A percentile compares a stretch with the other conserved stretches of the same genome.
Evolutionary conservation across 2,113 vertebrate genomes (phyloP).

Genomic region (Lethenteron reissneri): DNA sequence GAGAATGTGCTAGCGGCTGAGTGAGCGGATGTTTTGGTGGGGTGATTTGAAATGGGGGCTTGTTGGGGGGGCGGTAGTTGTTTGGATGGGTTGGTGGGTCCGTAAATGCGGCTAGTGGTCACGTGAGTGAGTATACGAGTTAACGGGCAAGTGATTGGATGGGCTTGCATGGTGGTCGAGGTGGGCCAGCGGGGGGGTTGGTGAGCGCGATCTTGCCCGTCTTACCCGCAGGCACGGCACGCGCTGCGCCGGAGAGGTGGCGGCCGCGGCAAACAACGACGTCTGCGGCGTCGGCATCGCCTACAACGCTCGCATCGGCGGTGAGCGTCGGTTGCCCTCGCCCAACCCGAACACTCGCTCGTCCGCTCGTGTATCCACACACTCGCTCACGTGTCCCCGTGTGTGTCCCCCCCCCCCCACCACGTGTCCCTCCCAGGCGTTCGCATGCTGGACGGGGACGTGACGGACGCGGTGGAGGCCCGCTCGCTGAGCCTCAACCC

Average conservation of each 20-base stretch:
- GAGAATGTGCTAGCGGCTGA: too few relatives aligned
- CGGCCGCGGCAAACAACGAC: slow-evolving; percentile 59
- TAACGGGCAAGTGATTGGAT: too few relatives aligned
- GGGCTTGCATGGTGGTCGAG: too few relatives aligned
- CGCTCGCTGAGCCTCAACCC: slow-evolving; percentile 72
- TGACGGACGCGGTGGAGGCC: slow-evolving; percentile 84
- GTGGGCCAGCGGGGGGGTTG: too few relatives aligned
- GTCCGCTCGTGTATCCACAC: neutral
- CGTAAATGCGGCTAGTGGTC: too few relatives aligned
- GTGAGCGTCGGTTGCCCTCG: slow-evolving; percentile 21
- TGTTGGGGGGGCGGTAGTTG: too few relatives aligned
- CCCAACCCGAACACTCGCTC: neutral
- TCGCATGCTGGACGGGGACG: slow-evolving; percentile 91
- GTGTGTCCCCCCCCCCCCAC: neutral
- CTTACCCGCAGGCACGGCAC: slow-evolving; percentile 49
- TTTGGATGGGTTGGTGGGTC: too few relatives aligned
- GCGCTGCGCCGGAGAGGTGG: slow-evolving; percentile 74
- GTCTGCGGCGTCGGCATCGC: slow-evolving; percentile 81
- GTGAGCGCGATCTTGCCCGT: too few relatives aligned
- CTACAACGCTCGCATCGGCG: slow-evolving; percentile 73
- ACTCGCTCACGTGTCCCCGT: neutral
- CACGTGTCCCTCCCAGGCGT: slow-evolving; percentile 47
- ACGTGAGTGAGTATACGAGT: too few relatives aligned
- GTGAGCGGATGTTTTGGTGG: too few relatives aligned
- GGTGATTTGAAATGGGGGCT: too few relatives aligned